Evolutionary conservation across 2,113 vertebrate genomes (phyloP), one percentile per base, ranked within the genome.

Genomic region (Ptilonorhynchus violaceus): DNA sequence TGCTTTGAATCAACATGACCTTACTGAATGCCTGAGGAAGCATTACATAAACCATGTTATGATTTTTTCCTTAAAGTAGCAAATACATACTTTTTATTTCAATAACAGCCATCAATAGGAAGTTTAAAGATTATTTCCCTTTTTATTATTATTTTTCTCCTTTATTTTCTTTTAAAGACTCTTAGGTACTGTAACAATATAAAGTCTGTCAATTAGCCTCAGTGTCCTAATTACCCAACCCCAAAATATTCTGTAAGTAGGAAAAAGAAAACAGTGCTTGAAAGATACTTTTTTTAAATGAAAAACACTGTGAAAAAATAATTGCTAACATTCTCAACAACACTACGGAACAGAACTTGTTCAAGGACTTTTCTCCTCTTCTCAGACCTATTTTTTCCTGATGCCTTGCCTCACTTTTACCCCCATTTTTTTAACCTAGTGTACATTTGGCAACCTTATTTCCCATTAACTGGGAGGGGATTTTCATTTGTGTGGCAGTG

Each of bases 361-460:
- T 76, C 49, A 76, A 19, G 11, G 83, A 47, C 42, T 76, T 85
- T 82, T 5, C 1, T 83, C 6, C 7, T 58, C 17, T 88, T 67
- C 39, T 83, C 12, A 12, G 7, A 56, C 1, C 44, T 84, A 24
- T 4, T 33, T 5, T 37, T 94, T 89, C 20, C 27, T 76, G 18
- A 2, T 15, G 42, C 7, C 1, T 70, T 60, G 35, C 7, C 11
- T 15, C 15, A 23, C 1, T 47, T 30, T 9, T 10, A 1, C 3
- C 3, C 3, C 7, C 6, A 0, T 14, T 55, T 63, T 79, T 64
- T 78, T 35, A 53, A 69, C 4, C 5, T 89, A 37, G 33, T 44
- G n/a, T 63, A 4, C 30, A 53, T 59, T 23, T 62, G 64, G 9
- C 33, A 89, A 44, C 7, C 8, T 70, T 47, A 44, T 77, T 80